Percentiles rank a stretch among this genome's conserved stretches.
phyloP scores from a whole-genome alignment of 23 tunicate genomes.

The Ciona savignyi region DNA sequence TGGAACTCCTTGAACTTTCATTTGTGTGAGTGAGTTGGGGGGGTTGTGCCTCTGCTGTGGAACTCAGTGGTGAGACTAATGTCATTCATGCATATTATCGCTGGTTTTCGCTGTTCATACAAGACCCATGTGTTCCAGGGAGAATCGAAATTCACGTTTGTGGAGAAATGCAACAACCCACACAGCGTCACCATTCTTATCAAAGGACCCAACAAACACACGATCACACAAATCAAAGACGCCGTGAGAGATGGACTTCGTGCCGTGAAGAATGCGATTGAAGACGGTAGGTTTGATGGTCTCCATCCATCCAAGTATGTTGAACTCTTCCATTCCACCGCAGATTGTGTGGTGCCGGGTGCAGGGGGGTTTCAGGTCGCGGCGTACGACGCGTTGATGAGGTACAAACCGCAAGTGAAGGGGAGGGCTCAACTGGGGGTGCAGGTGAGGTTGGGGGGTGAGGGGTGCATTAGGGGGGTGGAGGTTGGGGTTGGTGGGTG shows the following conservation, averaged over 20 bases:
- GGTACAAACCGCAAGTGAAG: conserved; percentile 80
- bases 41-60: too few species aligned
- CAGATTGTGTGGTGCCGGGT: conserved; percentile 86
- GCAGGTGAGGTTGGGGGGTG: too few species aligned
- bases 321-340: background rate
- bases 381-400: conserved; percentile 78
- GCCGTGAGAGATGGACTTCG: conserved; percentile 97
- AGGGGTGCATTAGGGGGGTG: too few species aligned
- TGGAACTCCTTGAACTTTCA: too few species aligned
- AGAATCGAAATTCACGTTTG: conserved; percentile 90
- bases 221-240: conserved; percentile 96
- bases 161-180: conserved; percentile 92
- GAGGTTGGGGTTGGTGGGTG: too few species aligned
- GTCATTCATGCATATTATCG: too few species aligned
- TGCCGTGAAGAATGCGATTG: conserved; percentile 98
- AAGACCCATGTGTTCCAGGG: too few species aligned
- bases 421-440: conserved; percentile 93
- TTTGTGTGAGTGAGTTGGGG: too few species aligned
- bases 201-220: conserved; percentile 96
- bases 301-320: background rate
- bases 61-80: too few species aligned
- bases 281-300: conserved; percentile 43
- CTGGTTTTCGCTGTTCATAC: too few species aligned
- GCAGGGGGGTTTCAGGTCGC: conserved; percentile 98
- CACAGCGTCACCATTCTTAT: conserved; percentile 91